Base-by-base conservation (phyloP, 92 coral and sea anemone genomes). In the Virgularia gustaviana region DNA sequence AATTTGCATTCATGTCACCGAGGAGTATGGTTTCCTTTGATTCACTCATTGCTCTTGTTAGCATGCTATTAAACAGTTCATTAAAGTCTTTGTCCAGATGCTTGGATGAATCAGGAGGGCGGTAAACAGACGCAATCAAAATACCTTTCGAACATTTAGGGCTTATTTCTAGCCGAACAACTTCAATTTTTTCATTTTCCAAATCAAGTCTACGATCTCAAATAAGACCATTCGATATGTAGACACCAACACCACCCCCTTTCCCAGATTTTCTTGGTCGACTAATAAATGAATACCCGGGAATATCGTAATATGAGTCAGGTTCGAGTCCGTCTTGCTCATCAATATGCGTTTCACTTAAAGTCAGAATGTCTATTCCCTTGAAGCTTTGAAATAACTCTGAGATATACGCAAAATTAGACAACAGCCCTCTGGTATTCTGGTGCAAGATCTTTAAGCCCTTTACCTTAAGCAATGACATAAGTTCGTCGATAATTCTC, bases 201-300 rank as follows among this genome's bases (percentile, higher is more conserved):
- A 63, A 63, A 63, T 63, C 70, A 7, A 34, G 49, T 38, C 70
- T 63, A 7, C 70, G 70, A 36, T 63, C 49, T 51, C 70, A 63
- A 19, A 34, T 63, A 11, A 63, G 18, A 1, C 29, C 25, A 16
- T 63, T 32, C 38, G 75, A 65, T 32, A 77, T 65, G 57, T 77
- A 47, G 37, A 53, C 81, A 19, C 81, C 81, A 65, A 77, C 76
- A 27, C 81, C 81, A 3, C 81, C 76, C 31, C 81, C 76, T 56
- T 77, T 65, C 18, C 74, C 81, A 27, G 76, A 65, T 77, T 6
- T 65, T 37, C 81, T 67, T 49, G 73, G 53, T 34, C 71, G 70
- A 44, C 65, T 64, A 36, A 65, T 49, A 54, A 77, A 77, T 22
- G 66, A 49, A 51, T 49, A 77, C 36, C 76, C 81, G 27, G 70